A percentile compares a stretch with the other conserved stretches of the same genome.
phyloP scores from a whole-genome alignment of 2,888 invertebrate species.

The Nomada lathburiana region DNA sequence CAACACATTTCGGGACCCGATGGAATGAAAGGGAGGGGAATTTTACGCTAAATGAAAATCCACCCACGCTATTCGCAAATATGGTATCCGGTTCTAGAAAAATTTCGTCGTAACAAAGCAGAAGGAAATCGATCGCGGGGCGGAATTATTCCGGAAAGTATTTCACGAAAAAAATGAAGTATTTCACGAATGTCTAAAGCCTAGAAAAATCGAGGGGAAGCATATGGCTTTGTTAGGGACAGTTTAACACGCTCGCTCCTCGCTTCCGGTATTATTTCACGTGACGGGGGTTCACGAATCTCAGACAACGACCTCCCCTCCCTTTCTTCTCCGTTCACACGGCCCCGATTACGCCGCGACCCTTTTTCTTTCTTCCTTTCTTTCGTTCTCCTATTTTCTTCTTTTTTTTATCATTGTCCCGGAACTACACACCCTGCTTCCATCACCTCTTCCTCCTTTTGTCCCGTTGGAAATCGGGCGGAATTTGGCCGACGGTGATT shows the following conservation, averaged over 20 bases:
- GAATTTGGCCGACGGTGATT: slow-evolving; percentile 55
- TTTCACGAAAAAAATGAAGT: background rate
- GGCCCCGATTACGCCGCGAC: slow-evolving; percentile 48
- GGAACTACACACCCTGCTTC: slow-evolving; percentile 13
- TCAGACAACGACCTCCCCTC: slow-evolving; percentile 30
- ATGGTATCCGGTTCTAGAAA: background rate
- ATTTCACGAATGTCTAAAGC: slow-evolving; percentile 2
- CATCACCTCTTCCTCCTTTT: slow-evolving; percentile 17
- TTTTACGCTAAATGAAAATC: too few relatives aligned
- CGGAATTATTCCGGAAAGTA: background rate
- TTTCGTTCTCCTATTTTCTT: too few relatives aligned
- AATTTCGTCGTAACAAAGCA: slow-evolving; percentile 17
- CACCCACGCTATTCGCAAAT: too few relatives aligned
- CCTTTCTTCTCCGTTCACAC: slow-evolving; percentile 19
- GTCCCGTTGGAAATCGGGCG: slow-evolving; percentile 47
- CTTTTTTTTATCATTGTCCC: slow-evolving; percentile 41
- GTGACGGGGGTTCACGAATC: slow-evolving; percentile 33
- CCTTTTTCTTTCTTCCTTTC: slow-evolving; percentile 19
- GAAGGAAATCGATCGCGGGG: slow-evolving; percentile 23
- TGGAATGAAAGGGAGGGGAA: too few relatives aligned
- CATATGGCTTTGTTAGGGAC: slow-evolving; percentile 32
- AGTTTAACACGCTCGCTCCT: slow-evolving; percentile 32
- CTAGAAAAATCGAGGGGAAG: background rate
- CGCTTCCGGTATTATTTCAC: slow-evolving; percentile 46
- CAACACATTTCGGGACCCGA: too few relatives aligned